Percentiles rank a stretch among this genome's conserved stretches.
phyloP scores from a whole-genome alignment of 2,888 invertebrate species.

The Ornithoptera priamus region DNA sequence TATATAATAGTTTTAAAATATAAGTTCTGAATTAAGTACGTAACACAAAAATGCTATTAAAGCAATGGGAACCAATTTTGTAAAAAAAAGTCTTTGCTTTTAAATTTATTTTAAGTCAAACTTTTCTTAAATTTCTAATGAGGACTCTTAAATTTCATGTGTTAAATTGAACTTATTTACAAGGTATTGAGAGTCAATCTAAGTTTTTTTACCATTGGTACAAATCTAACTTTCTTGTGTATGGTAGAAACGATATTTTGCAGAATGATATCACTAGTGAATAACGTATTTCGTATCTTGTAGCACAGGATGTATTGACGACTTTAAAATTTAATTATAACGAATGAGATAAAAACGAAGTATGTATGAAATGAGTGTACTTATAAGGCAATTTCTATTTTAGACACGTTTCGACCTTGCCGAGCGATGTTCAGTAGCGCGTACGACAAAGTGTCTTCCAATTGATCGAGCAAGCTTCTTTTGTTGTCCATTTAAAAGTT shows the following conservation, averaged over 20 bases:
- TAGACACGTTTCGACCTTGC: slow-evolving; percentile 33
- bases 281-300: neutral
- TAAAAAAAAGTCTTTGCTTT: too few relatives aligned
- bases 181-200: too few relatives aligned
- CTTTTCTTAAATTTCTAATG: too few relatives aligned
- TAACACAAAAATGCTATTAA: too few relatives aligned
- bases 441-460: slow-evolving; percentile 30
- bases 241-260: neutral
- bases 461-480: slow-evolving; percentile 32
- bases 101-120: too few relatives aligned
- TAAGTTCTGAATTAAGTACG: too few relatives aligned
- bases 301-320: neutral
- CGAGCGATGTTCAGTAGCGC: slow-evolving; percentile 32
- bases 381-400: slow-evolving; percentile 33
- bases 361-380: slow-evolving; percentile 2
- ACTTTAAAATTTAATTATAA: neutral
- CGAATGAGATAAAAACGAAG: slow-evolving; percentile 1
- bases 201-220: too few relatives aligned
- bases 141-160: too few relatives aligned
- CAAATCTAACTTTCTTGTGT: too few relatives aligned
- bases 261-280: neutral
- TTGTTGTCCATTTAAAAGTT: slow-evolving; percentile 31
- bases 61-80: too few relatives aligned
- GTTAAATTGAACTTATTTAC: too few relatives aligned
- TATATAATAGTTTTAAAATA: too few relatives aligned